Percentiles rank a stretch among this genome's conserved stretches.
Conservation (phyloP, 2,888 invertebrate species). For the Eristalinus sepulchralis region DNA sequence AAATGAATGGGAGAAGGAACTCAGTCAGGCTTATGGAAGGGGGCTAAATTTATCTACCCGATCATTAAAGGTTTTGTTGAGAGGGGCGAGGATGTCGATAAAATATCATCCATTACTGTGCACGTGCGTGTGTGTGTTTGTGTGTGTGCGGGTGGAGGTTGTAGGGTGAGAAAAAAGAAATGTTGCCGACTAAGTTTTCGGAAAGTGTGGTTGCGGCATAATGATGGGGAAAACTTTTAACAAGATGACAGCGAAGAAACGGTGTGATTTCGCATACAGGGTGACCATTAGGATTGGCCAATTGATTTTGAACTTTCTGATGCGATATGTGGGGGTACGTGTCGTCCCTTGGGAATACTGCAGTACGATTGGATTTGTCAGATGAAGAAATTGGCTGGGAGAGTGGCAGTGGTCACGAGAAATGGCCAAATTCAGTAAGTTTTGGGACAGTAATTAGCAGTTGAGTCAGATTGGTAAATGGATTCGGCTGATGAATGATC, state of each 20-base stretch:
- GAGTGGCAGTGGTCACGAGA: no score
- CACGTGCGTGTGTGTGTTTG: not conserved
- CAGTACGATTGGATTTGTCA: not conserved
- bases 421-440: no score
- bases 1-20: constrained; percentile 20
- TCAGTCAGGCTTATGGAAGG: not conserved
- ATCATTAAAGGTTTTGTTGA: constrained; percentile 43
- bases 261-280: constrained; percentile 20
- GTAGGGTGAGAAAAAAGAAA: not conserved
- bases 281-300: not conserved
- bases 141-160: not conserved
- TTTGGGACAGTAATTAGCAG: no score
- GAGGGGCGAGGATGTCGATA: constrained; percentile 29
- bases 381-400: not conserved
- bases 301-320: not conserved
- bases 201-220: constrained; percentile 25
- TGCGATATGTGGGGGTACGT: not conserved
- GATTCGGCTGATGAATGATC: no score
- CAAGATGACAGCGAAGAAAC: constrained; percentile 5
- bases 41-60: constrained; percentile 49
- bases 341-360: not conserved
- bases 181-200: not conserved
- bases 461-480: no score
- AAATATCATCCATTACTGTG: constrained; percentile 40
- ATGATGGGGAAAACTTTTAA: constrained; percentile 32